A percentile compares a stretch with the other conserved stretches of the same genome.
Conservation (phyloP, 2,888 invertebrate genomes). For the Adela reaumurella region DNA sequence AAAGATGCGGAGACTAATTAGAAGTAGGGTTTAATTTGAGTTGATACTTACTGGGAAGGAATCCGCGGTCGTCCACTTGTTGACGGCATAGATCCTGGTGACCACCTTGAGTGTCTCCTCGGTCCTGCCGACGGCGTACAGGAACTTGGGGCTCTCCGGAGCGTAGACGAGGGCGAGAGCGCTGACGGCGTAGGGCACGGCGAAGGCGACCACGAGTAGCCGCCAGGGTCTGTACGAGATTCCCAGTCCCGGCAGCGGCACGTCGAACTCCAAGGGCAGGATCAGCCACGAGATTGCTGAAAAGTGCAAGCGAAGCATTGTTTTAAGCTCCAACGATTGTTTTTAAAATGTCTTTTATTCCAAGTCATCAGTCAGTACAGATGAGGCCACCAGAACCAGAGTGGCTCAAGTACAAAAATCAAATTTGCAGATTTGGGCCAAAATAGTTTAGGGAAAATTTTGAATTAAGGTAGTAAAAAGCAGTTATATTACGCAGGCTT, state of each 20-base stretch:
- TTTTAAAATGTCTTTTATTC: no score
- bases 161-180: slow-evolving; percentile 54
- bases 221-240: slow-evolving; percentile 72
- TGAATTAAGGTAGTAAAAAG: no score
- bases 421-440: no score
- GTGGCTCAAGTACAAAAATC: no score
- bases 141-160: slow-evolving; percentile 80
- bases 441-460: no score
- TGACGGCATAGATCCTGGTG: slow-evolving; percentile 32
- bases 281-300: slow-evolving; percentile 67
- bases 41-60: slow-evolving; percentile 28
- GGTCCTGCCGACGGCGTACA: slow-evolving; percentile 58
- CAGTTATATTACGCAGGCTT: no score
- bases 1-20: no score
- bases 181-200: slow-evolving; percentile 61
- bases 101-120: slow-evolving; percentile 54
- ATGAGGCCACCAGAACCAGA: no score
- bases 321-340: no score
- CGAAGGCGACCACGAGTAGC: slow-evolving; percentile 62
- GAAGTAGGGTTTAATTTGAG: slow-evolving; percentile 9
- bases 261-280: slow-evolving; percentile 55
- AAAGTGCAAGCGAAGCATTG: no score
- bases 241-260: slow-evolving; percentile 39
- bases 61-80: slow-evolving; percentile 25
- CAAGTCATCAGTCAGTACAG: no score